Evolutionary conservation across 2,113 vertebrate genomes (phyloP), one percentile per base, ranked within the genome.

Genomic region (Menidia beryllina): DNA sequence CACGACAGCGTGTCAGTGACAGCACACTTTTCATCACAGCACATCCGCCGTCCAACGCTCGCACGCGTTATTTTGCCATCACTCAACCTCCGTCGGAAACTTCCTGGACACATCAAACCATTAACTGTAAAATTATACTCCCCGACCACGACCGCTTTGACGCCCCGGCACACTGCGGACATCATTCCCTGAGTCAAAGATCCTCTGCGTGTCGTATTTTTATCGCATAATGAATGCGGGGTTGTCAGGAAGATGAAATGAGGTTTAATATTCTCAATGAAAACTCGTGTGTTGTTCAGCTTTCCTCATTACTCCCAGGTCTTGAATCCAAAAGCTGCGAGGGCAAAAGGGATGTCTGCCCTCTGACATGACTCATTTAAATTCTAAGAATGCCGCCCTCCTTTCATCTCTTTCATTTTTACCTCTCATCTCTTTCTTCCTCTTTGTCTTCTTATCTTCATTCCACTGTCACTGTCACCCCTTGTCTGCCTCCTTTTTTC

Each of bases 341-440:
- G 55, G 57, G 54, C 56, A 79, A n/a, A 10, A 70, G 65, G 72
- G 66, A 68, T 72, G 14, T 56, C 69, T 82, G 85, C 75, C 77
- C 84, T 87, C 85, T 72, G 80, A 30, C 68, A 23, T 76, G 75
- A 79, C 77, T 89, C 79, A 89, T 89, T 88, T 86, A 84, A 83
- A 90, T 86, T 74, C 85, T 77, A 79, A 77, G 65, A 76, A 75
- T 68, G 54, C 52, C 77, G 71, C 55, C 73, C 72, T 77, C 36
- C 26, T 55, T 69, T 75, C 52, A 41, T 69, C 41, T 54, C 50
- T 75, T 54, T 69, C 59, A 68, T 68, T 79, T 77, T 57, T 73
- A 51, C 52, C 68, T 56, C 73, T 68, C 55, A 27, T 81, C 67
- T 73, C 53, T 38, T 65, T 63, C 1, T 72, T 64, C 41, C 66